Base-by-base conservation (phyloP, 2,888 invertebrate genomes). In the Acleris sparsana region DNA sequence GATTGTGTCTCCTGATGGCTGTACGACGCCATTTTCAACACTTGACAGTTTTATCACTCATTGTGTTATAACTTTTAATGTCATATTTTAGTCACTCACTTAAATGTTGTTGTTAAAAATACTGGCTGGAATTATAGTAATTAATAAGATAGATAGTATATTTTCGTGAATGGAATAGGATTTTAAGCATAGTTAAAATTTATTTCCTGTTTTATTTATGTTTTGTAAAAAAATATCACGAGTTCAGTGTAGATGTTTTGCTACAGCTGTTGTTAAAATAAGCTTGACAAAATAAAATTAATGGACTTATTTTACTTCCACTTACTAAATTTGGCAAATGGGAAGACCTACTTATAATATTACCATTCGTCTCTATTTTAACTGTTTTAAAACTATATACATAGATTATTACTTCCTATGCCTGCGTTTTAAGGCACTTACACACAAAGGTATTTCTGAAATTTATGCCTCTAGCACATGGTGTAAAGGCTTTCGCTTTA, bases 1-100 rank as follows among this genome's bases (percentile, higher is more conserved):
- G 88, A 88, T 75, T 88, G 88, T 25, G 88, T 88, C 71, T 88
- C 88, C 66, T 88, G 88, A 61, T 88, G 86, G 72, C 82, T 87
- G 69, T 75, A 85, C 16, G 89, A 85, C 29, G 88, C 89, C 88
- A 88, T 88, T 18, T 72, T 72, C 69, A 69, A 80, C 78, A 86
- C 72, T 77, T 71, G 20, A 72, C 73, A 74, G 75, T 75, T 70
- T 73, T 71, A 22, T 17, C 78, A 81, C 82, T 73, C 87, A 87
- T 87, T 75, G 70, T 72, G 65, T 69, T 70, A 72, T 49, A 72
- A 70, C 44, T 57, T 20, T 22, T 60, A 25, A 39, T 46, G 53
- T 39, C 71, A 63, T 33, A 33, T n/a, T 46, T 72, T 63, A 63
- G 59, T 63, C 73, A 75, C 75, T 55, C 52, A 72, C 74, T 70